A percentile compares a stretch with the other conserved stretches of the same genome.
phyloP scores from a whole-genome alignment of 2,113 vertebrate species.

The Ictidomys tridecemlineatus region DNA sequence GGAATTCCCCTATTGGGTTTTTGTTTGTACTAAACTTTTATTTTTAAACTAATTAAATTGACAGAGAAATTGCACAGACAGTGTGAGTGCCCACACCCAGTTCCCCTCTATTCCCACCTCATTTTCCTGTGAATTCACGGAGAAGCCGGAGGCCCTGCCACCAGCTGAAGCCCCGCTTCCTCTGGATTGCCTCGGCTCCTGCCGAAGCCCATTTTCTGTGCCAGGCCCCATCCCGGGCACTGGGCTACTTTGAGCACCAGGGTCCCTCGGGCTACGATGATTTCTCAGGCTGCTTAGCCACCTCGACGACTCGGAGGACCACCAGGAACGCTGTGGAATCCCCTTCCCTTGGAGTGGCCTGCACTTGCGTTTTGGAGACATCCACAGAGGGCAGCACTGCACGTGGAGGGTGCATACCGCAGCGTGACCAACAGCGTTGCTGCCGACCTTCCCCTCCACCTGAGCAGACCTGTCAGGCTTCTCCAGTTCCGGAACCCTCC shows the following conservation, averaged over 20 bases:
- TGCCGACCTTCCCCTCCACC: fast-evolving
- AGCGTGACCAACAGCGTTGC: fast-evolving
- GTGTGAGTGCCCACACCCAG: background rate
- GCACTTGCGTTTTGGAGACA: background rate
- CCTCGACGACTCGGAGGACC: background rate
- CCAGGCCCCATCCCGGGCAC: background rate
- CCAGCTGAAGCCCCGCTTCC: background rate
- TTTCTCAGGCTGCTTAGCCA: background rate
- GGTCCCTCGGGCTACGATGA: background rate
- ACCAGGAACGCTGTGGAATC: fast-evolving
- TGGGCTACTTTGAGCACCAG: fast-evolving
- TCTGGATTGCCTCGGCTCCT: background rate
- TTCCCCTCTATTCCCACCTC: fast-evolving
- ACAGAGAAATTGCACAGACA: background rate
- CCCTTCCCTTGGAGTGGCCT: background rate
- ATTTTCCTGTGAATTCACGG: fast-evolving
- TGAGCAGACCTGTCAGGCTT: fast-evolving
- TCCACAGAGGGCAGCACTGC: fast-evolving
- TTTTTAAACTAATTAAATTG: background rate
- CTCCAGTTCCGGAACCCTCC: fast-evolving
- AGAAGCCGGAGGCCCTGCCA: fast-evolving
- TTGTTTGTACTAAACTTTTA: background rate
- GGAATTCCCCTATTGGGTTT: background rate
- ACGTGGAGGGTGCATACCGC: fast-evolving
- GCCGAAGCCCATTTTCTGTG: background rate